Evolutionary conservation across 2,888 invertebrate genomes (phyloP), one percentile per base, ranked within the genome.

Genomic region (Biston betularia): DNA sequence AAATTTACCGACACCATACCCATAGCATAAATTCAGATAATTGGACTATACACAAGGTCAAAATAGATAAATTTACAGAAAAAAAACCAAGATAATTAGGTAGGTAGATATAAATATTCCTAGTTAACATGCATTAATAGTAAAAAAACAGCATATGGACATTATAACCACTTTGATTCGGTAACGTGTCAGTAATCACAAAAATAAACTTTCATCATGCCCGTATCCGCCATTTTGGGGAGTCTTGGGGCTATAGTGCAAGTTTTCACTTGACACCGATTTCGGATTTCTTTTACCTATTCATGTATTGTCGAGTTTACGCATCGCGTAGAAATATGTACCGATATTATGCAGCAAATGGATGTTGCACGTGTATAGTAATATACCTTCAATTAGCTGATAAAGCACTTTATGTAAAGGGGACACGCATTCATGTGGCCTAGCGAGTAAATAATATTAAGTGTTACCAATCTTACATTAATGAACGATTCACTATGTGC

Each of bases 401-500:
- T 82, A 83, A 90, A 91, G 89, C 93, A 93, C 93, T 91, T 79
- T 79, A 81, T 84, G 79, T 84, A 83, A 83, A 83, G 83, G 88
- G 91, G 91, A 80, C 92, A 92, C 93, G 92, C 88, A 87, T 89
- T 88, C 86, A 80, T 87, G 83, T 75, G 82, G 79, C 93, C 92
- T 92, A 91, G 80, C 86, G 85, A 89, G 86, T 88, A 91, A 89
- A 90, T 89, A 92, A 88, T 89, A 91, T 87, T 89, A 90, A 89
- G 89, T 92, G 90, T 94, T 94, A 94, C 94, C 94, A 93, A 93
- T 93, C 93, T 94, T 94, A 94, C 94, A 94, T 94, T 93, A 90
- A 89, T 88, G 86, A 94, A 94, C 93, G 88, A 89, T 92, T 94
- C 94, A 94, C 94, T 94, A 94, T 93, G 88, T 89, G 91, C 93